Evolutionary conservation across 2,888 invertebrate species (phyloP), one percentile per base, ranked within the genome.

Genomic region (Xanthia togata): DNA sequence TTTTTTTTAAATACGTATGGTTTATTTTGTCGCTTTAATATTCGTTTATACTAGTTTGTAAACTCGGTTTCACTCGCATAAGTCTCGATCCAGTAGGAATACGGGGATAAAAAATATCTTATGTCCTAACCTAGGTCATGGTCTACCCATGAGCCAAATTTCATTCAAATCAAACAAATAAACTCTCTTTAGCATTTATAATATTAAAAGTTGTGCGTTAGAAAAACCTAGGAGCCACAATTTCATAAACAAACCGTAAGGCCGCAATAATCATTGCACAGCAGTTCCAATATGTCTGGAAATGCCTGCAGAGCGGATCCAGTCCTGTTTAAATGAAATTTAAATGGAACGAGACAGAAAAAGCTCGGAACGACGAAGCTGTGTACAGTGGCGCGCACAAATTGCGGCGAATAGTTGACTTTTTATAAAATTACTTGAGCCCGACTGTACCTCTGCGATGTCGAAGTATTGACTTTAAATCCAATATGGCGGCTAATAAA

Each of bases 311-410:
- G 64, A 65, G 62, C 76, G 76, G 74, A 70, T 77, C 82, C 78
- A 76, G 82, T 78, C 82, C 75, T 77, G 79, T 79, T 79, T 77
- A 86, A 90, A 91, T 90, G 87, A 89, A 90, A 90, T 91, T 89
- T 89, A 87, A 91, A 90, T 89, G 90, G 88, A 89, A 89, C 84
- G 85, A 87, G 87, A 83, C 82, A 85, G 87, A 86, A 79, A 84
- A 85, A 90, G 83, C 77, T 82, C 38, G 68, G 74, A 71, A 73
- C 81, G 83, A 73, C 57, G 57, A 64, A 69, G 50, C 85, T 72
- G 64, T 87, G 83, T 82, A 82, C 84, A 76, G 86, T 69, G 55
- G 82, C 81, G 68, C 50, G 63, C 77, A 87, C 88, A 88, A 90
- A 90, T 90, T 88, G 87, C 82, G 81, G 80, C 64, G 79, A 88